Evolutionary conservation across 1,140 invertebrate genomes (phyloP), one percentile per base, ranked within the genome.

Genomic region (Anagrus nilaparvatae): DNA sequence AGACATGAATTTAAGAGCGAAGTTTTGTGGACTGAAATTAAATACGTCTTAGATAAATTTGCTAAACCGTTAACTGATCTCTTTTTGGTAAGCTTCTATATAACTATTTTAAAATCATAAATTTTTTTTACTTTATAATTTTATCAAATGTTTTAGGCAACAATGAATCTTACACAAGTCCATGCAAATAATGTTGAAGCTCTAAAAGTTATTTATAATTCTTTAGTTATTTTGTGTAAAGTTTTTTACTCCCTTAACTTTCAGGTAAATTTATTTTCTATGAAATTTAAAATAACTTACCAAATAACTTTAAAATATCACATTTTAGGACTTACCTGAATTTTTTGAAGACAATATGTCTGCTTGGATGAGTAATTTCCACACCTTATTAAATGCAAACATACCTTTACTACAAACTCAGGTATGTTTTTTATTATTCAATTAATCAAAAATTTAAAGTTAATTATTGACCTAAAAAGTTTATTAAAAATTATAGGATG

Each of bases 261-360:
- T 51, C 92, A 96, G 74, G 79, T 79, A 63, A 66, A 59, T 55
- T 38, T 43, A 28, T 35, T 44, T 38, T 37, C 4, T 36, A n/a
- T 23, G 19, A 18, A 32, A 23, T 16, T 18, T 23, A 27, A 16
- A 5, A 38, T 43, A 12, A 33, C 23, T 21, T 30, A 30, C n/a
- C n/a, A n/a, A n/a, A n/a, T n/a, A n/a, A 30, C 13, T 36, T 13
- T 49, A 32, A 41, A 38, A 27, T 35, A 34, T 33, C 29, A 41
- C 38, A 36, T 45, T 52, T 33, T 46, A 85, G 76, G 95, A 99
- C 71, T 69, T 99, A 48, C 94, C 95, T 0, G 94, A 98, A 70
- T 95, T 90, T 72, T 98, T 98, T 71, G 94, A 98, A 67, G 95
- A 99, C 58, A 93, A 97, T 58, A 96, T 98, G 82, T 69, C 73